Percentiles rank a stretch among this genome's conserved stretches.
phyloP scores from a whole-genome alignment of 92 coral and sea anemone genomes.

The Paramuricea clavata region DNA sequence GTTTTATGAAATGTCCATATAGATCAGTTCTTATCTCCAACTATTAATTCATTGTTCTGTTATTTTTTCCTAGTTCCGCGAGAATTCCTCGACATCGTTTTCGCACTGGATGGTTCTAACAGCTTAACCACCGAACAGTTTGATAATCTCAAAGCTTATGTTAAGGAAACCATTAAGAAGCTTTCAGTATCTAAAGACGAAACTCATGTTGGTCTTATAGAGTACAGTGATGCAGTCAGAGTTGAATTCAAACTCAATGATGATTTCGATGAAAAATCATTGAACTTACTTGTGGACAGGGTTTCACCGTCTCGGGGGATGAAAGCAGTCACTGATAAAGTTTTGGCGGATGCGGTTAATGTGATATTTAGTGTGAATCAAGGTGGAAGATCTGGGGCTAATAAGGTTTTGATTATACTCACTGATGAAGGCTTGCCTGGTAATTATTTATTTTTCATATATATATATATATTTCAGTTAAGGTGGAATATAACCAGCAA shows the following conservation, averaged over 20 bases:
- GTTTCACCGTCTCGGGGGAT: conserved; percentile 23
- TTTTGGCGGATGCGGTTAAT: conserved; percentile 13
- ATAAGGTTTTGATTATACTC: conserved; percentile 63
- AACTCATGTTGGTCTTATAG: conserved; percentile 80
- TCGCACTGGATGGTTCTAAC: conserved; percentile 83
- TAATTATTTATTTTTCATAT: neutral
- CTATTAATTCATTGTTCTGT: neutral
- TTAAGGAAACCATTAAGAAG: conserved; percentile 64
- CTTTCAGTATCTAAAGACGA: conserved; percentile 78
- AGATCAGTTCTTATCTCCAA: no score
- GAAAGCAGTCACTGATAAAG: conserved; percentile 24
- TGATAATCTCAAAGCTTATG: conserved; percentile 74
- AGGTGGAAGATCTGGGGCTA: conserved; percentile 75
- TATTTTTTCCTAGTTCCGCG: conserved; percentile 11
- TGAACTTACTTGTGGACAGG: neutral
- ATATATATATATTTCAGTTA: no score
- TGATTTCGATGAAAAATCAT: neutral
- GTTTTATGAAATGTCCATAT: neutral
- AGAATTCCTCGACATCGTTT: conserved; percentile 71
- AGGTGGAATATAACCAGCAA: no score
- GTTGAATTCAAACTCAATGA: conserved; percentile 51
- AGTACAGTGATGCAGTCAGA: conserved; percentile 72
- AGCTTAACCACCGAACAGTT: conserved; percentile 74
- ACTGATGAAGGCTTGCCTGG: conserved; percentile 57
- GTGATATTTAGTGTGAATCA: conserved; percentile 18